Conservation (phyloP, 2,888 invertebrate genomes). For the Dione vanillae region DNA sequence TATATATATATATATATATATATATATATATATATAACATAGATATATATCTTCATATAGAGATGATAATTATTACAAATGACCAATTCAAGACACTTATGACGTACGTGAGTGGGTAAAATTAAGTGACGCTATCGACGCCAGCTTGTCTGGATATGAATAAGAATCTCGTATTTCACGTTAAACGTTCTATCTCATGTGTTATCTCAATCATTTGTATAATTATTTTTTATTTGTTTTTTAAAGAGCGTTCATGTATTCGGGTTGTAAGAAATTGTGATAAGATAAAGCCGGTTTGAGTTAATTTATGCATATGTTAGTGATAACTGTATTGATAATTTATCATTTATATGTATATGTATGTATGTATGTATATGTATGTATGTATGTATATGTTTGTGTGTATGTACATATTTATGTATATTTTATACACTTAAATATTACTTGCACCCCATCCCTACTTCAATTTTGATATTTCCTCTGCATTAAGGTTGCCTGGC, state of each 20-base stretch:
- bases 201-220: constrained; percentile 17
- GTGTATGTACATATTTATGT: no score
- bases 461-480: no score
- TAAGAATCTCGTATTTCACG: constrained; percentile 19
- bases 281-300: neutral
- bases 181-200: constrained; percentile 12
- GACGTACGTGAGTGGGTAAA: neutral
- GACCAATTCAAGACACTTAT: neutral
- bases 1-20: neutral
- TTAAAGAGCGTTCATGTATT: neutral
- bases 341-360: no score
- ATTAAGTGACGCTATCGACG: constrained; percentile 28
- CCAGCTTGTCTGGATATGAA: constrained; percentile 22
- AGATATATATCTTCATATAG: neutral
- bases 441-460: no score
- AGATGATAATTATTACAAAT: neutral
- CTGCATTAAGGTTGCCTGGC: no score
- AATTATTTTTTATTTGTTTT: constrained; percentile 2
- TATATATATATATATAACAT: no score
- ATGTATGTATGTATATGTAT: no score
- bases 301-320: neutral
- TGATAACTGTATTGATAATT: neutral
- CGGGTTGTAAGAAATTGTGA: neutral
- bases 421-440: no score
- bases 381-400: no score